phyloP scores from a whole-genome alignment of 2,888 invertebrate species.

The Creontiades dilutus region DNA sequence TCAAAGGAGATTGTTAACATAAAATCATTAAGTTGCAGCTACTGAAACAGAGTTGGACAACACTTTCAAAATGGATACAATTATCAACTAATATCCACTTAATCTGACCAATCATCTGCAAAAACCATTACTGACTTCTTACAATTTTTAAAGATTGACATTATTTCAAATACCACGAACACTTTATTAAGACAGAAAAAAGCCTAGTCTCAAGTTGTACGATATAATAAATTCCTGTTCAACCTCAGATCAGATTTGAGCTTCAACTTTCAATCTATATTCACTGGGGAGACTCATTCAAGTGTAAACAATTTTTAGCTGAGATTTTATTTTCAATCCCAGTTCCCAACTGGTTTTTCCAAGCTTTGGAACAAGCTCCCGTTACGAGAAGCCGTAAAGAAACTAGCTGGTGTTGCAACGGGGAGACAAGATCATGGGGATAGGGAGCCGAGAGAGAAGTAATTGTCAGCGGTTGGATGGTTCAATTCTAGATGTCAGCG shows the following conservation, averaged over 20 bases:
- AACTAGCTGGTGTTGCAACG: constrained; percentile 10
- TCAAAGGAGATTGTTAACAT: no score
- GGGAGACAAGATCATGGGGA: constrained; percentile 35
- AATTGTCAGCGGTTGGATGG: constrained; percentile 62
- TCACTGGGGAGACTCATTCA: not conserved
- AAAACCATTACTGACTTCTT: no score
- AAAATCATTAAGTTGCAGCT: no score
- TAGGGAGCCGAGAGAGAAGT: not conserved
- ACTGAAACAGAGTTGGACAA: no score
- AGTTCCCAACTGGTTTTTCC: constrained; percentile 1
- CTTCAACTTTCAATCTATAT: not conserved
- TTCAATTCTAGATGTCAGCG: constrained; percentile 65
- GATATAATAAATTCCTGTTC: not conserved
- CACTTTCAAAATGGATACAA: no score
- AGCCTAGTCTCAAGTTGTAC: no score
- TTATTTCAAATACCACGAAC: no score
- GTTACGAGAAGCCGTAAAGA: not conserved
- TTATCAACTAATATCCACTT: no score
- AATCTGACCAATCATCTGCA: no score
- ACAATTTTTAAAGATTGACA: no score
- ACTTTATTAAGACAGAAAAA: no score
- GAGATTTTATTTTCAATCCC: not conserved
- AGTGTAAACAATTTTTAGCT: not conserved
- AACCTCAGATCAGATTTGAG: not conserved
- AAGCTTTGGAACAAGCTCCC: not conserved